phyloP scores from a whole-genome alignment of 2,113 vertebrate species.

The Cyprinus carpio region DNA sequence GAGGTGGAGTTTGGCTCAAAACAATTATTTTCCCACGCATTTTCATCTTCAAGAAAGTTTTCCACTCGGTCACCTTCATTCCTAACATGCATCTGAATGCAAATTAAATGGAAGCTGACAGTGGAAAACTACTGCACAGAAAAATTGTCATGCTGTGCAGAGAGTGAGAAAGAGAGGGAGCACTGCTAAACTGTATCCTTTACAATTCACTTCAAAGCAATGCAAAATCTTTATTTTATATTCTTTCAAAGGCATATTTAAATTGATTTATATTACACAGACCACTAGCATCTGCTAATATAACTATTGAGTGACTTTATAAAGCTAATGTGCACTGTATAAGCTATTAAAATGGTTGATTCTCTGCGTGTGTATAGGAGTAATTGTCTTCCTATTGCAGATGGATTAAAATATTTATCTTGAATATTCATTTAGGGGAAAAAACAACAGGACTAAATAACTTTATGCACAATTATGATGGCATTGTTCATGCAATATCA shows the following conservation, averaged over 20 bases:
- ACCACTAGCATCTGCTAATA: neutral
- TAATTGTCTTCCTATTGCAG: neutral
- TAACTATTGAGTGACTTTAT: neutral
- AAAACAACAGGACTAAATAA: neutral
- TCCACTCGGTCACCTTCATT: neutral
- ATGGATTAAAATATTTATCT: neutral
- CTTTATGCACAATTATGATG: neutral
- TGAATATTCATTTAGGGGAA: neutral
- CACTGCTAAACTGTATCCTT: neutral
- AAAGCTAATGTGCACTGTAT: neutral
- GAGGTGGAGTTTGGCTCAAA: neutral
- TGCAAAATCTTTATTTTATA: neutral
- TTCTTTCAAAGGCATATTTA: neutral
- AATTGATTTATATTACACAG: neutral
- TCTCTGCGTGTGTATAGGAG: neutral
- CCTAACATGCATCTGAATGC: constrained; percentile 19
- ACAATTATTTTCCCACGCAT: neutral
- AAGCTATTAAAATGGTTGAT: no score
- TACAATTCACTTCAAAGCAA: neutral
- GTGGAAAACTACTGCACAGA: constrained; percentile 56
- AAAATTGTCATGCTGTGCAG: neutral
- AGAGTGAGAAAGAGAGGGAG: constrained; percentile 18
- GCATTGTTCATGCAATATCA: neutral
- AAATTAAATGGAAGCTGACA: constrained; percentile 13
- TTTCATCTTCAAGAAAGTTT: neutral